These are phyloP conservation scores for Elanoides forficatus DNA, from an alignment of 2,113 vertebrate species.

Conservation along the genomic window DNA sequence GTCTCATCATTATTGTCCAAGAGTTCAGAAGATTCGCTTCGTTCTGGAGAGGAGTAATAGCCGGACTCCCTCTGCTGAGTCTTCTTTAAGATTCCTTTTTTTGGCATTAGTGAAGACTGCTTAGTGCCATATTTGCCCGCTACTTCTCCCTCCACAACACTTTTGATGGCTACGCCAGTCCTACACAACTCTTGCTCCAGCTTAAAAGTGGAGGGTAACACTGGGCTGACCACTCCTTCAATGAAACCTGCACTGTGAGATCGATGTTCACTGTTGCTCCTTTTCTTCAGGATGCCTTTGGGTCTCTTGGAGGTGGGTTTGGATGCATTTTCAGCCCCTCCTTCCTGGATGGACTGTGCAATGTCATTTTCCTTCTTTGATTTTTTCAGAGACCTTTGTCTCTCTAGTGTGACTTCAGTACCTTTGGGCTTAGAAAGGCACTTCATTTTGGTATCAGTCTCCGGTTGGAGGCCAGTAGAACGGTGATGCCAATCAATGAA, in stretches of 20 bases:
- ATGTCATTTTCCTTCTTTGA: conserved; percentile 93
- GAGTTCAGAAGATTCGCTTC: conserved; percentile 91
- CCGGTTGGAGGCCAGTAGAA: conserved; percentile 72
- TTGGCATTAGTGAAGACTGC: conserved; percentile 84
- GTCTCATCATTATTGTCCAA: conserved; percentile 73
- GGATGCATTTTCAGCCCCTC: conserved; percentile 72
- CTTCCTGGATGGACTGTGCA: conserved; percentile 73
- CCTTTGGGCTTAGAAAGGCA: conserved; percentile 73
- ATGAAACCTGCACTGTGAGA: conserved; percentile 83
- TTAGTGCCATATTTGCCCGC: conserved; percentile 74
- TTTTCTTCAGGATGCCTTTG: conserved; percentile 95
- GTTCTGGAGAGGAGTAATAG: conserved; percentile 97
- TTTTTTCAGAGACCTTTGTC: conserved; percentile 89
- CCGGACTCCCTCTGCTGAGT: conserved; percentile 92
- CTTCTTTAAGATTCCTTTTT: conserved; percentile 98
- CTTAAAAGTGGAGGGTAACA: conserved; percentile 72
- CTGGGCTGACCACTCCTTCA: conserved; percentile 70
- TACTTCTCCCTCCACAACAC: conserved; percentile 68
- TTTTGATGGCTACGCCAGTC: conserved; percentile 52
- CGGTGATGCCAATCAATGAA: conserved; percentile 97
- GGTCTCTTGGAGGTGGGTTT: conserved; percentile 89
- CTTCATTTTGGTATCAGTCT: conserved; percentile 74
- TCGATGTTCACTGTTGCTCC: conserved; percentile 85
- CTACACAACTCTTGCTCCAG: conserved; percentile 75
- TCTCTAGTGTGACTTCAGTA: conserved; percentile 73